phyloP scores from a whole-genome alignment of 2,797 vertebrate genomes.

The Telmatherina bonti region DNA sequence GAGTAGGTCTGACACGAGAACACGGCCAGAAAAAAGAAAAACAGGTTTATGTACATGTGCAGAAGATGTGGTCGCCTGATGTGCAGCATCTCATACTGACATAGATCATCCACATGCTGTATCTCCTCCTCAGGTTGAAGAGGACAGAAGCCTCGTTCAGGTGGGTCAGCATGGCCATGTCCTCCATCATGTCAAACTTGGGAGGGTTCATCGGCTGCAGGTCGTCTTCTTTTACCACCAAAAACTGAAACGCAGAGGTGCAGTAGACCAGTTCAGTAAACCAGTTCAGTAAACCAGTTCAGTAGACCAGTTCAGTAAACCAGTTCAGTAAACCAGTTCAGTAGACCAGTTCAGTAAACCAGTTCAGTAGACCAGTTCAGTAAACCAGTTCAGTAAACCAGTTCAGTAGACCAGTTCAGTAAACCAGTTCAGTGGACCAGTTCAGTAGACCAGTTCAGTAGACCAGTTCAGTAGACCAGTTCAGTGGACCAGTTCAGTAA shows the following conservation, averaged over 20 bases:
- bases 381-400: too few relatives aligned
- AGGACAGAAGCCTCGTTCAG: slow-evolving; percentile 92
- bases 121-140: slow-evolving; percentile 90
- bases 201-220: slow-evolving; percentile 92
- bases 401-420: too few relatives aligned
- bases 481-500: too few relatives aligned
- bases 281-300: too few relatives aligned
- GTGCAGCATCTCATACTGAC: slow-evolving; percentile 69
- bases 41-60: background rate
- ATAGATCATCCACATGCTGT: slow-evolving; percentile 96
- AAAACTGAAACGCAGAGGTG: slow-evolving; percentile 78
- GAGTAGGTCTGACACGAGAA: slow-evolving; percentile 84
- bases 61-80: background rate
- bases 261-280: too few relatives aligned
- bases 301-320: too few relatives aligned
- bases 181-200: slow-evolving; percentile 93
- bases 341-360: too few relatives aligned
- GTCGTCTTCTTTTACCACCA: slow-evolving; percentile 86
- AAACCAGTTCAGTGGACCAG: too few relatives aligned
- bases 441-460: too few relatives aligned
- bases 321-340: too few relatives aligned
- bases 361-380: too few relatives aligned
- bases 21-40: background rate
- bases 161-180: slow-evolving; percentile 94
- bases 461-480: too few relatives aligned